phyloP scores from a whole-genome alignment of 2,888 invertebrate species.

The Oscheius sp. region DNA sequence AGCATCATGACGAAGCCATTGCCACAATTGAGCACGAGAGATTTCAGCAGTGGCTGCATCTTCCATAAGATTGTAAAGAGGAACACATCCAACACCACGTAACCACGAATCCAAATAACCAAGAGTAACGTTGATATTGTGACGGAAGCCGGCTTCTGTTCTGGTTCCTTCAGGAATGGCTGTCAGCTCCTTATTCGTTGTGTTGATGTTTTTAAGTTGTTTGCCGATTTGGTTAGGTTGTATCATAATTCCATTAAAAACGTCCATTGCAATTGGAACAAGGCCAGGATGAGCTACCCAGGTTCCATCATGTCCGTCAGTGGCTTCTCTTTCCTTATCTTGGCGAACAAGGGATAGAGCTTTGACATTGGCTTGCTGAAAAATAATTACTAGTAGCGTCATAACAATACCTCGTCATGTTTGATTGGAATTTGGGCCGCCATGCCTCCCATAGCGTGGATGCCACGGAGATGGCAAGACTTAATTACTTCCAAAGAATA shows the following conservation, averaged over 20 bases:
- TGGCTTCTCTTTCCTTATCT: constrained; percentile 70
- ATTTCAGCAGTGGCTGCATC: constrained; percentile 83
- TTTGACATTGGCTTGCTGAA: constrained; percentile 48
- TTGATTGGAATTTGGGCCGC: constrained; percentile 76
- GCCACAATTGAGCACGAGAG: constrained; percentile 80
- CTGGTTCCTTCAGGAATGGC: constrained; percentile 77
- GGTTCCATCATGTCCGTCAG: constrained; percentile 78
- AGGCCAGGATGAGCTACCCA: constrained; percentile 79
- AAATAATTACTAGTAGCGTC: neutral
- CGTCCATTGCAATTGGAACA: constrained; percentile 73
- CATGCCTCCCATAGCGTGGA: constrained; percentile 72
- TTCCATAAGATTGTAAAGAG: constrained; percentile 78
- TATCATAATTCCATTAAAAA: constrained; percentile 55
- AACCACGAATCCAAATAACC: constrained; percentile 80
- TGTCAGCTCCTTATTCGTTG: constrained; percentile 54
- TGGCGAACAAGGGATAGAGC: constrained; percentile 67
- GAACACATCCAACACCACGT: constrained; percentile 78
- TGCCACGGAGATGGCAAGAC: constrained; percentile 73
- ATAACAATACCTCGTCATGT: constrained; percentile 52
- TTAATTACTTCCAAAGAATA: constrained; percentile 76
- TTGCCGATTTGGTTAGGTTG: constrained; percentile 63
- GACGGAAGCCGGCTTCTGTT: constrained; percentile 77
- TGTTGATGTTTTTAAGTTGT: constrained; percentile 24
- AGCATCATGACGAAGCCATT: constrained; percentile 79
- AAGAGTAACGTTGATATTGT: constrained; percentile 78